Evolutionary conservation across 2,113 vertebrate species (phyloP).

Genomic region (Callorhinus ursinus): DNA sequence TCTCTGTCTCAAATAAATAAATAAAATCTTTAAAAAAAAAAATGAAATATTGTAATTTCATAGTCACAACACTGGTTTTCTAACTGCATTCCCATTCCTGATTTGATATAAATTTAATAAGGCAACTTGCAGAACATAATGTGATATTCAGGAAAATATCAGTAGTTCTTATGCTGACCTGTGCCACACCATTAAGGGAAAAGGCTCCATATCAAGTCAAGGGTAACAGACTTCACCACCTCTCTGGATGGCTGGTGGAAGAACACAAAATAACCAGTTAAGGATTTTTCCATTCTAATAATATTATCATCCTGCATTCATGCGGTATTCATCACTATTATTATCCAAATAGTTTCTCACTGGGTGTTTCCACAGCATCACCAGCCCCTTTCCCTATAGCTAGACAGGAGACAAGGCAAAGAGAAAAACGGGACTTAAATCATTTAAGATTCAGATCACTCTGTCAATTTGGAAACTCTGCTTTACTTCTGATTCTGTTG

Average conservation of each 20-base stretch:
- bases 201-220: slow-evolving; percentile 1
- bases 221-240: not conserved
- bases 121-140: slow-evolving; percentile 46
- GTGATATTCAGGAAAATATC: slow-evolving; percentile 28
- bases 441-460: not conserved
- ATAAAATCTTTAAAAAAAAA: no score
- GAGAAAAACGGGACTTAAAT: not conserved
- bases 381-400: not conserved
- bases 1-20: no score
- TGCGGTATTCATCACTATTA: not conserved
- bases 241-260: not conserved
- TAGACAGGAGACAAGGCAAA: not conserved
- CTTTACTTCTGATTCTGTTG: not conserved
- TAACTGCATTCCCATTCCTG: not conserved
- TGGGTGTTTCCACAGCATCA: not conserved
- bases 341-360: not conserved
- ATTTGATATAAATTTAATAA: slow-evolving; percentile 65
- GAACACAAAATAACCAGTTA: slow-evolving; percentile 20
- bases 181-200: slow-evolving; percentile 14
- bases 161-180: slow-evolving; percentile 44
- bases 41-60: slow-evolving; percentile 47
- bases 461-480: not conserved
- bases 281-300: not conserved
- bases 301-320: not conserved
- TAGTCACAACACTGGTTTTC: slow-evolving; percentile 11